Evolutionary conservation across 1,140 invertebrate genomes (phyloP).

Genomic region (Ceratoteleas bidentatus): DNA sequence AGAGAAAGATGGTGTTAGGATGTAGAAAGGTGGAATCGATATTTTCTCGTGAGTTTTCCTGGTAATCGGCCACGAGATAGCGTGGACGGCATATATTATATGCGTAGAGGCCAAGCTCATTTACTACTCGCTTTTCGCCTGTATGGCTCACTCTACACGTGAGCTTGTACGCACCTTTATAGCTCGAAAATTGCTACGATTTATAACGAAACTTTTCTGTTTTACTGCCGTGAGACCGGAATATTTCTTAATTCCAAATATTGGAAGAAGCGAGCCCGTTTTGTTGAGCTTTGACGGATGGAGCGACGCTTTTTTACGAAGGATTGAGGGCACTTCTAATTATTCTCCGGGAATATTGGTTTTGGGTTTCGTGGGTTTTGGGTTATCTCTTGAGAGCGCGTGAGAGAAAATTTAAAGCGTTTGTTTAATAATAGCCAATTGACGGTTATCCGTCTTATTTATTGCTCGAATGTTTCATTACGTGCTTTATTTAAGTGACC

Average conservation of each 20-base stretch:
- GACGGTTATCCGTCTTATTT: no score
- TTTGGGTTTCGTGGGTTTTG: no score
- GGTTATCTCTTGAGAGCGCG: no score
- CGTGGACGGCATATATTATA: constrained; percentile 77
- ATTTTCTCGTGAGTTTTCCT: constrained; percentile 79
- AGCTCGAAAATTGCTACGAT: constrained; percentile 18
- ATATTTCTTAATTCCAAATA: not conserved
- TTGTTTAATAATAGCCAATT: no score
- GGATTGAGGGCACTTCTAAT: no score
- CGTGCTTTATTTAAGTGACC: no score
- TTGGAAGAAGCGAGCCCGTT: no score
- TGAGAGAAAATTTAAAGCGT: no score
- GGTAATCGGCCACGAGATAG: constrained; percentile 77
- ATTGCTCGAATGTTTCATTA: no score
- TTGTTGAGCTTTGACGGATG: no score
- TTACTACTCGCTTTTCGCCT: constrained; percentile 39
- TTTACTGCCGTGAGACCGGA: not conserved
- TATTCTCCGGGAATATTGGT: no score
- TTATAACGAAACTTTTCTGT: constrained; percentile 16
- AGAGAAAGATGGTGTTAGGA: constrained; percentile 34
- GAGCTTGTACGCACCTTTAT: constrained; percentile 26
- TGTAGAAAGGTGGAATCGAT: constrained; percentile 68
- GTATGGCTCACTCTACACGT: constrained; percentile 19
- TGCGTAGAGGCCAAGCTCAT: constrained; percentile 55
- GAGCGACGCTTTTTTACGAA: no score